Evolutionary conservation across 2,797 vertebrate genomes (phyloP), one percentile per base, ranked within the genome.

Genomic region (Poecile montanus): DNA sequence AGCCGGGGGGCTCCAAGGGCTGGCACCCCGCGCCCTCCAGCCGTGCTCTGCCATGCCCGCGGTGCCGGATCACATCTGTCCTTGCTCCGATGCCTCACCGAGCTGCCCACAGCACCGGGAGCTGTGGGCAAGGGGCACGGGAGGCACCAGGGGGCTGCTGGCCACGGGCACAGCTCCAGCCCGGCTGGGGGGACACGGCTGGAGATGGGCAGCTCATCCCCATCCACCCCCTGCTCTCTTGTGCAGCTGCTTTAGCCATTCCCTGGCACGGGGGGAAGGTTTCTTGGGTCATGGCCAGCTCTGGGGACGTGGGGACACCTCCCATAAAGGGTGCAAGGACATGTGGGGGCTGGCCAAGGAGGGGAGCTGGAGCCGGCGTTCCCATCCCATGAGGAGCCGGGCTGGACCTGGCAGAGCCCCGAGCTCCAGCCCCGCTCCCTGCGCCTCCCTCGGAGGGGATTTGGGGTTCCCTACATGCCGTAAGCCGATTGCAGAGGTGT

Each of bases 401-500:
- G 50, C 44, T 62, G 78, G 68, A 38, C 11, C 63, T 2, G 2
- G 38, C 63, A 42, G 47, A 83, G 36, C 68, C 13, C 70, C 2
- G 4, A 1, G 74, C 75, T 47, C 58, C 4, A 1, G 70, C 13
- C 2, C n/a, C 0, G 0, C 74, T 88, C 62, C 76, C 65, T 13
- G 53, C 0, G 3, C 88, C 56, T 74, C 90, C 91, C 78, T 80
- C 6, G 4, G 88, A 95, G 96, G 89, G 91, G 97, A 97, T 97
- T 44, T 92, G 93, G 93, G 95, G 94, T 93, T 97, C 95, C 97
- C 96, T 94, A 90, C 96, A 97, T 10, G 54, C 89, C 84, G 29
- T 98, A 98, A 98, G 98, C 94, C 85, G 97, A 97, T 97, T 95
- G 95, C 38, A 32, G 92, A 82, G 94, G 91, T 94, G 97, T 18